Base-by-base conservation (phyloP, 2,888 invertebrate species). In the Temnothorax ravouxi region DNA sequence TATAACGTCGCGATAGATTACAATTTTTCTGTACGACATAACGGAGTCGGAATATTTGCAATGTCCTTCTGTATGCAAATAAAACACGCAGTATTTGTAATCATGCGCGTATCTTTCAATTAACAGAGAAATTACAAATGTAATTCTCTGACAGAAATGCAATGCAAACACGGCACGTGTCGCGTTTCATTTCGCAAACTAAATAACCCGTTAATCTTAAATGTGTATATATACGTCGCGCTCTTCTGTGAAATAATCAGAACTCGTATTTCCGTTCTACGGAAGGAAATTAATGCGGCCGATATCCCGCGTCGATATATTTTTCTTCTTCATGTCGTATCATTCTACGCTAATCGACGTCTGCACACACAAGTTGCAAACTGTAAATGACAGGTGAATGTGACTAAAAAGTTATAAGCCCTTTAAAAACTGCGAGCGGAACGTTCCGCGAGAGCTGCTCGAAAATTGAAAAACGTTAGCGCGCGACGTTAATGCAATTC, bases 171-270 rank as follows among this genome's bases (percentile, higher is more conserved):
- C 79, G 47, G 47, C 29, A 56, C 71, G 34, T 67, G 54, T 67
- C 56, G 79, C 25, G 79, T 72, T 71, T 56, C 47, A 38, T 71
- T 71, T 44, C 47, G 59, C 72, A 69, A 80, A 71, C 44, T 56
- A 69, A 77, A 69, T 67, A 76, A 67, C n/a, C 25, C 54, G 79
- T 80, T 71, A 80, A 80, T 71, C 79, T 72, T 59, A 71, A 80
- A 59, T 76, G 18, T 41, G 56, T 52, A 50, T 76, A 13, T 41
- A 25, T 52, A 29, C 44, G 8, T 61, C 59, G 21, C 15, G 21
- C 21, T 8, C 34, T 54, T 9, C 9, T 1, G 44, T 47, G 13
- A 56, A 79, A 56, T 69, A 34, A 34, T 56, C 34, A 13, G 34
- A 34, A 8, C 34, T 47, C 13, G 34, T 21, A n/a, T 69, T 47